Evolutionary conservation across 2,113 vertebrate species (phyloP).

Genomic region (Colistium nudipinnis): DNA sequence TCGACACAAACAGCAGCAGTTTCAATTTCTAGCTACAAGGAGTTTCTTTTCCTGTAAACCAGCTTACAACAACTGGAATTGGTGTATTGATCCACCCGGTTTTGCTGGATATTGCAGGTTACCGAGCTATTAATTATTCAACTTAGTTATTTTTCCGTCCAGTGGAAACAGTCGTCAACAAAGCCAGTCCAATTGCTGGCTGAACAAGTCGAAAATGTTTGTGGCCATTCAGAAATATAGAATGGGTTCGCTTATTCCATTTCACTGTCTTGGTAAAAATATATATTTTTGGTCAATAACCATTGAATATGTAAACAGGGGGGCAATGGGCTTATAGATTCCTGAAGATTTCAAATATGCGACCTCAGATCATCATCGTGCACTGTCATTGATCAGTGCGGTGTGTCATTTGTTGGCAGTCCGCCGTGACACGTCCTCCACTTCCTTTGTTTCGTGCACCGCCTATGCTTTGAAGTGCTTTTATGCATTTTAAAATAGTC

Average conservation of each 20-base stretch:
- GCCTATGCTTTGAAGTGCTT: not conserved
- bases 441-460: not conserved
- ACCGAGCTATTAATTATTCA: too few species aligned
- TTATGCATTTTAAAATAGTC: not conserved
- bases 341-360: slow-evolving; percentile 30
- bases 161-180: too few species aligned
- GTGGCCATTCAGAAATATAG: not conserved
- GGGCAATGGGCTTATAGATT: slow-evolving; percentile 33
- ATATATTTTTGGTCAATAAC: slow-evolving; percentile 32
- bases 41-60: not conserved
- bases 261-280: slow-evolving; percentile 4
- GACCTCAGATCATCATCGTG: slow-evolving; percentile 25
- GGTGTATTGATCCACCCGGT: not conserved
- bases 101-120: not conserved
- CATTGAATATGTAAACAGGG: slow-evolving; percentile 12
- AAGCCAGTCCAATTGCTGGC: not conserved
- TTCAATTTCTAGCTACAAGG: not conserved
- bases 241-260: slow-evolving; percentile 8
- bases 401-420: slow-evolving; percentile 27
- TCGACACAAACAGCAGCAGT: not conserved
- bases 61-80: not conserved
- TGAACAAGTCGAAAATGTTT: slow-evolving; percentile 1
- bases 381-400: slow-evolving; percentile 26
- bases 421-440: slow-evolving; percentile 18
- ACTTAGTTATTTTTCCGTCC: too few species aligned